Conservation (phyloP, 1,140 invertebrate genomes). For the Drosophila neocordata region DNA sequence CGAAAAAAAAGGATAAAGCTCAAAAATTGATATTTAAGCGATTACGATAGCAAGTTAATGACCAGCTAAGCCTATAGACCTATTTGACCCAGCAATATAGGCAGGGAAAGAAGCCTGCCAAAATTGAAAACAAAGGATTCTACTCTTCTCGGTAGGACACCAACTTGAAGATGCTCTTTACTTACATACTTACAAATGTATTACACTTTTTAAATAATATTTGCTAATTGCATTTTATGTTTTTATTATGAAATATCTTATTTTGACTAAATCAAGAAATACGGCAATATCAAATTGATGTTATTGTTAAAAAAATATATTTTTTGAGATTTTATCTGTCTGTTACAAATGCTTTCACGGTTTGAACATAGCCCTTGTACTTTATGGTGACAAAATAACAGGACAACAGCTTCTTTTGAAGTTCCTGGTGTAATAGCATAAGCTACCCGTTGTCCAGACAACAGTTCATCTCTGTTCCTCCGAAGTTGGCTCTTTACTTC, state of each 20-base stretch:
- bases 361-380: not conserved
- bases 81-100: conserved; percentile 60
- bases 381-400: not conserved
- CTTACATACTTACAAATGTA: no score
- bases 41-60: conserved; percentile 38
- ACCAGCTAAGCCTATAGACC: conserved; percentile 50
- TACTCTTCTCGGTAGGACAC: not conserved
- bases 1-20: conserved; percentile 18
- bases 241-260: no score
- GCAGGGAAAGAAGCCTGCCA: not conserved
- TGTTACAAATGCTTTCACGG: not conserved
- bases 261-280: no score
- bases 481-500: not conserved
- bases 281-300: no score
- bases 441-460: conserved; percentile 25
- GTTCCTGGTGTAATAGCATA: conserved; percentile 38
- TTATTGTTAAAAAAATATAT: no score
- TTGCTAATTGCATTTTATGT: no score
- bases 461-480: not conserved
- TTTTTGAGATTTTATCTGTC: no score
- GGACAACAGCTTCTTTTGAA: conserved; percentile 37
- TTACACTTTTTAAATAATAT: no score
- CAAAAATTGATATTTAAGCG: not conserved
- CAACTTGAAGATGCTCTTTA: not conserved
- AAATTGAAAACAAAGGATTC: conserved; percentile 54